Base-by-base conservation (phyloP, 2,113 vertebrate genomes). In the Apaloderma vittatum region DNA sequence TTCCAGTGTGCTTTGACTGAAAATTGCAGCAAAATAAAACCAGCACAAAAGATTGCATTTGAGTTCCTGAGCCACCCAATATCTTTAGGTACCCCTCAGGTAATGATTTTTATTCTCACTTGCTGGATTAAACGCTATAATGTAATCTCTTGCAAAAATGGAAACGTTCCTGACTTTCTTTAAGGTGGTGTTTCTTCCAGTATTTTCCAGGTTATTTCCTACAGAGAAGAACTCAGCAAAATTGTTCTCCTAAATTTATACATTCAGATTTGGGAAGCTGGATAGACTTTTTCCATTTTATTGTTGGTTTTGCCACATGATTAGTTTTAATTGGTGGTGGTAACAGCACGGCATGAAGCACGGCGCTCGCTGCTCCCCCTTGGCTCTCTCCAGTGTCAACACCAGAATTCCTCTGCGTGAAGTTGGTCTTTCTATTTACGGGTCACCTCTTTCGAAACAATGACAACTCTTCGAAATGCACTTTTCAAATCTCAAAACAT, bases 371-470 rank as follows among this genome's bases (percentile, higher is more conserved):
- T 36, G n/a, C 40, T 89, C 26, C 29, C 34, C 6, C 19, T 88
- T 45, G 29, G 7, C 34, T 75, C 70, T 40, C 18, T 45, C 45
- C 29, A 32, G 15, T 46, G 26, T 6, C 34, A 36, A 59, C 46
- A 12, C 12, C 40, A 32, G 32, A 45, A 15, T 1, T 65, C 54
- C 40, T 36, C 55, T 6, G 15, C 4, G 3, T 6, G 57, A 61
- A 59, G 22, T 1, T 57, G 46, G 27, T 43, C n/a, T 49, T 48
- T 49, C 32, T 67, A 12, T 63, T 67, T 49, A 59, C 0, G 0
- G 0, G 27, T 75, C 34, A 7, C 0, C 9, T 22, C 19, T 55
- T 85, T 65, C 48, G 92, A 55, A 84, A 12, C 16, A 32, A 40
- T 9, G 3, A 11, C 52, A 91, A 62, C 22, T 36, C 36, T 32